Evolutionary conservation across 2,888 invertebrate genomes (phyloP), one percentile per base, ranked within the genome.

Genomic region (Amaurobius ferox): DNA sequence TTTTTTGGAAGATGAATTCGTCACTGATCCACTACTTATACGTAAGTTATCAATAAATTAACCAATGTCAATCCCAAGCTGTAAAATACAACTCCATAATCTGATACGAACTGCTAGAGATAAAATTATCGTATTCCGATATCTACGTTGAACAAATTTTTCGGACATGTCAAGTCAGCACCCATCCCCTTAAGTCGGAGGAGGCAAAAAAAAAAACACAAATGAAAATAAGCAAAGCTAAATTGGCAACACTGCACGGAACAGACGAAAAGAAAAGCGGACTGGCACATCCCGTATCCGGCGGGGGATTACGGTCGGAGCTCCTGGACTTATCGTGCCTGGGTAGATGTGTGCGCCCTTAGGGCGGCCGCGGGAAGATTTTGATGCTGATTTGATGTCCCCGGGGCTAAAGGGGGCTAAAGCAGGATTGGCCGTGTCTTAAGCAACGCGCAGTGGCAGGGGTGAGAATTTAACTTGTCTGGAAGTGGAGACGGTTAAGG

Each of bases 341-440:
- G 72, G 83, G 83, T 71, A 78, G 77, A 85, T 85, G 78, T 85
- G 77, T 71, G 77, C 66, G 72, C 77, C 77, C 72, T 85, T 78
- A 48, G 83, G 83, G 55, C 30, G 55, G 23, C 39, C 78, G 83
- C 48, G 83, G 55, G 83, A 77, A 85, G 83, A 85, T 85, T 85
- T 71, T 85, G 83, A 83, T 83, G 66, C 81, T 83, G 81, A 83
- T 83, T 83, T 77, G 77, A 77, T 77, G 77, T 85, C 71, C 66
- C 77, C 32, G 66, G 83, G 66, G 77, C 77, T 85, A 77, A 66
- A 66, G 40, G 28, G 72, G 83, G 66, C 72, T 71, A 72, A 83
- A 80, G 70, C 67, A 35, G 83, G 83, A 85, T 85, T 85, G 29
- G 28, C 23, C 35, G 32, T 67, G 83, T 85, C 77, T 85, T 85